Conservation (phyloP, 2,113 vertebrate species). For the Sylvilagus bachmani region DNA sequence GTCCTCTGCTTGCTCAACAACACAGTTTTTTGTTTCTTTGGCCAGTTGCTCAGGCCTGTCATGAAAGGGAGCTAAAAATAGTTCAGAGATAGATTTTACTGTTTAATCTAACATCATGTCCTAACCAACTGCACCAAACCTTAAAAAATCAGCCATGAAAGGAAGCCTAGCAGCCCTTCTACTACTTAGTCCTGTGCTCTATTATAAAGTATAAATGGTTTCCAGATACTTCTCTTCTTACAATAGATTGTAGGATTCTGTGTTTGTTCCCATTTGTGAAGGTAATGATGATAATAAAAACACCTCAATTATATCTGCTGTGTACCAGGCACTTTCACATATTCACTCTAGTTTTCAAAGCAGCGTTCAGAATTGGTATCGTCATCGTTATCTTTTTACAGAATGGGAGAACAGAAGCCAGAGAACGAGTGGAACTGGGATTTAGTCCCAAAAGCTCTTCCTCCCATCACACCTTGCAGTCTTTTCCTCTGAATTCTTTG, state of each 20-base stretch:
- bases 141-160: conserved; percentile 41
- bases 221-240: conserved; percentile 6
- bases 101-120: not conserved
- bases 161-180: not conserved
- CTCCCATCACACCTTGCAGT: not conserved
- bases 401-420: not conserved
- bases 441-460: not conserved
- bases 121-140: not conserved
- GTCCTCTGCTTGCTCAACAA: not conserved
- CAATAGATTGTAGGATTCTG: not conserved
- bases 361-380: conserved; percentile 1
- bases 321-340: not conserved
- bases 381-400: not conserved
- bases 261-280: not conserved
- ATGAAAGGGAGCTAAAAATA: conserved; percentile 47
- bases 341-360: conserved; percentile 26
- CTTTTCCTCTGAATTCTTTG: not conserved
- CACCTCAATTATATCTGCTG: not conserved
- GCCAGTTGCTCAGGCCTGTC: not conserved
- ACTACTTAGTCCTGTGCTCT: not conserved
- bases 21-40: not conserved
- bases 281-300: not conserved
- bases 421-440: not conserved
- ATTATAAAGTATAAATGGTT: not conserved
- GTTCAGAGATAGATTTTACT: conserved; percentile 20